These are phyloP conservation scores for Paramormyrops hopkinsi DNA, from an alignment of 2,797 vertebrate species.

Conservation along the genomic window DNA sequence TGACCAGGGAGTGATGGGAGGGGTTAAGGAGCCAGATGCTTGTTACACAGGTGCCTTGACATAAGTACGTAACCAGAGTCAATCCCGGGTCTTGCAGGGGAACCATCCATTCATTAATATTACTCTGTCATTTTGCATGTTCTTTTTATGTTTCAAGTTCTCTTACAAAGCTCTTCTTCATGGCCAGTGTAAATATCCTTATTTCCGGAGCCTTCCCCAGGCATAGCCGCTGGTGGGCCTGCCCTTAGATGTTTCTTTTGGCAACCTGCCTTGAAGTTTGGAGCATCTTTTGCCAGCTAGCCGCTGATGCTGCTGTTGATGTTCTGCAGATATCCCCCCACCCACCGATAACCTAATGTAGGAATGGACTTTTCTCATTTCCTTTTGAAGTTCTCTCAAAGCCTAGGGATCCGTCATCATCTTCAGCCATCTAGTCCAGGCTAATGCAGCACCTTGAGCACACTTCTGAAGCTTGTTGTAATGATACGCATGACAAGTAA, in stretches of 20 bases:
- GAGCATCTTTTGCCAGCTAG: slow-evolving; percentile 39
- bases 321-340: slow-evolving; percentile 9
- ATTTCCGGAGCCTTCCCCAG: not conserved
- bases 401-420: not conserved
- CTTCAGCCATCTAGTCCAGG: slow-evolving; percentile 14
- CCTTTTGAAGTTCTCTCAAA: not conserved
- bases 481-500: not conserved
- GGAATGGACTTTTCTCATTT: not conserved
- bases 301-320: slow-evolving; percentile 36
- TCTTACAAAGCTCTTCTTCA: slow-evolving; percentile 29
- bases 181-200: slow-evolving; percentile 19
- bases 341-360: not conserved
- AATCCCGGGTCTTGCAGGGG: slow-evolving; percentile 30
- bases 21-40: slow-evolving; percentile 21
- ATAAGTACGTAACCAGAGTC: slow-evolving; percentile 40
- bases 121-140: slow-evolving; percentile 36
- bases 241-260: slow-evolving; percentile 46
- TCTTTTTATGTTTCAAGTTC: slow-evolving; percentile 36
- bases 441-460: not conserved
- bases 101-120: slow-evolving; percentile 33
- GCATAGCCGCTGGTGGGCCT: not conserved
- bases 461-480: slow-evolving; percentile 32
- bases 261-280: slow-evolving; percentile 37
- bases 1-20: slow-evolving; percentile 24
- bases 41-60: slow-evolving; percentile 59